phyloP scores from a whole-genome alignment of 1,140 invertebrate species.

The Reticulitermes speratus region DNA sequence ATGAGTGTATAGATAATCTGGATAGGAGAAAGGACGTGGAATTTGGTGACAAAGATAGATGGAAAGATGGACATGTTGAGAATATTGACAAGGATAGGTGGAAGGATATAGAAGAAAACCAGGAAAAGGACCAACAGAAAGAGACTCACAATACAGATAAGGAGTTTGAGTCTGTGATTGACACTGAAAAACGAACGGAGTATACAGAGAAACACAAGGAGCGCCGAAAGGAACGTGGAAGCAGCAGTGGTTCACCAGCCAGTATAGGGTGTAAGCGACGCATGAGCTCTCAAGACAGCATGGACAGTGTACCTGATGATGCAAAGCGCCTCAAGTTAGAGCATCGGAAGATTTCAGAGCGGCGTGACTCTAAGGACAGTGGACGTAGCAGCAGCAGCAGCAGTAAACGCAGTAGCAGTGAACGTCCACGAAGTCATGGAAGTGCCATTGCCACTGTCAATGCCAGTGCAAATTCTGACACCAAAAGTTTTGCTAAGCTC shows the following conservation, averaged over 20 bases:
- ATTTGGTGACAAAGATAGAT: conserved; percentile 21
- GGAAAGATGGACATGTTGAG: not conserved
- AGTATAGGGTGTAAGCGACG: conserved; percentile 66
- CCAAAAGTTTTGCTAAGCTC: not conserved
- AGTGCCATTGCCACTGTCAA: conserved; percentile 38
- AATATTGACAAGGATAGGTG: conserved; percentile 27
- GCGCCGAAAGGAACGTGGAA: conserved; percentile 39
- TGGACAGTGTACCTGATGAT: conserved; percentile 64
- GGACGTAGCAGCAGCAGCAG: conserved; percentile 50
- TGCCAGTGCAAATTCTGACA: not conserved
- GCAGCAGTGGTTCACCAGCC: conserved; percentile 51
- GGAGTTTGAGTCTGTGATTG: not conserved
- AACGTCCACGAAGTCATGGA: conserved; percentile 42
- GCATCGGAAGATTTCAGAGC: conserved; percentile 54
- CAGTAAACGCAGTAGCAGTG: conserved; percentile 44
- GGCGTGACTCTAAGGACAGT: conserved; percentile 73
- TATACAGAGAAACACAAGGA: conserved; percentile 36
- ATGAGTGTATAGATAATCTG: conserved; percentile 20
- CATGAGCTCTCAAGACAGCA: conserved; percentile 72
- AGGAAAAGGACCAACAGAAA: conserved; percentile 27
- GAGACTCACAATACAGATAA: conserved; percentile 9
- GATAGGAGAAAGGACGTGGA: conserved; percentile 28
- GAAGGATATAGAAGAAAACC: conserved; percentile 28
- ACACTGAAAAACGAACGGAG: conserved; percentile 23
- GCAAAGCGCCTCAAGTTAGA: conserved; percentile 69